A percentile compares a stretch with the other conserved stretches of the same genome.
Conservation (phyloP, 2,113 vertebrate species). For the Calyptommatus sinebrachiatus region DNA sequence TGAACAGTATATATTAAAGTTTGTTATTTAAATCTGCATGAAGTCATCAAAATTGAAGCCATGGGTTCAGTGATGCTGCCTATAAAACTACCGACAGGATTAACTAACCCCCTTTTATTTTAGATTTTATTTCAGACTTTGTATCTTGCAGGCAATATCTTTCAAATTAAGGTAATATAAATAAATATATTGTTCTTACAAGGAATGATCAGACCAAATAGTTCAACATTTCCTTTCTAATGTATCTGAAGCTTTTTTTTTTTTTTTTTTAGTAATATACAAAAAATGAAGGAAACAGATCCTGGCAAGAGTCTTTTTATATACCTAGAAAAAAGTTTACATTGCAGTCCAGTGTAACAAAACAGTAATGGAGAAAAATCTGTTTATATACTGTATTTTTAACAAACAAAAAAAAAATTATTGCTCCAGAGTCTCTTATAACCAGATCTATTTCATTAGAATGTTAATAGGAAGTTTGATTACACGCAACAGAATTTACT, state of each 20-base stretch:
- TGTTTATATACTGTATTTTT: no score
- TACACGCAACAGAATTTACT: neutral
- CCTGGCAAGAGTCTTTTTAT: neutral
- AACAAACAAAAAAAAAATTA: no score
- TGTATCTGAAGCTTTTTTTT: conserved; percentile 22
- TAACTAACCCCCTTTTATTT: conserved; percentile 43
- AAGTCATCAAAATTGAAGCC: conserved; percentile 50
- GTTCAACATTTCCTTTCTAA: conserved; percentile 44
- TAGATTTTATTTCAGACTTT: conserved; percentile 32
- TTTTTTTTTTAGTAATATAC: conserved; percentile 12
- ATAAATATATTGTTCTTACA: conserved; percentile 14
- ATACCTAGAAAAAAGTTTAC: conserved; percentile 29
- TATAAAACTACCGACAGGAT: conserved; percentile 24
- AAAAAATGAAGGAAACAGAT: conserved; percentile 11
- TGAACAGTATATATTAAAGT: conserved; percentile 42
- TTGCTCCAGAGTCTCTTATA: no score
- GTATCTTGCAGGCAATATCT: neutral
- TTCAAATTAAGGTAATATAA: conserved; percentile 42
- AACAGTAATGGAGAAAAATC: no score
- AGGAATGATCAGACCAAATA: conserved; percentile 26
- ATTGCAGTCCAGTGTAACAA: neutral
- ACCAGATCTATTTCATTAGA: no score
- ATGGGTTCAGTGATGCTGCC: conserved; percentile 18
- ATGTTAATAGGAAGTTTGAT: neutral
- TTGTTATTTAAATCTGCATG: conserved; percentile 41